A percentile compares a stretch with the other conserved stretches of the same genome.
These are phyloP conservation scores for Rhinella marina DNA, from an alignment of 2,797 vertebrate species.

Conservation along the genomic window DNA sequence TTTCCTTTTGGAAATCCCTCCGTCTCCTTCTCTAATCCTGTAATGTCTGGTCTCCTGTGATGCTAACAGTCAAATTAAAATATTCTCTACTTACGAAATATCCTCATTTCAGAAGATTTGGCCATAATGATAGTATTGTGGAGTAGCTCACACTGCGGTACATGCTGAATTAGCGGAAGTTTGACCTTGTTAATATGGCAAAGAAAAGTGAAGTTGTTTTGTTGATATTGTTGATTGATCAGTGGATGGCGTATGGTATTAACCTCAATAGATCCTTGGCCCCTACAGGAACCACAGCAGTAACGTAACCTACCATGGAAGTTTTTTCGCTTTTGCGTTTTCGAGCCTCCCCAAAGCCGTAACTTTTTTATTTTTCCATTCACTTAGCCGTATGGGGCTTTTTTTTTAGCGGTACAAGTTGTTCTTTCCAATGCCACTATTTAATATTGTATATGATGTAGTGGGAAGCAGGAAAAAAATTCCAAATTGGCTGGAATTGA, in stretches of 20 bases:
- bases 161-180: not conserved
- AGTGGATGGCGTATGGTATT: not conserved
- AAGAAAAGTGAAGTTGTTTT: not conserved
- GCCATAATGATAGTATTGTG: conserved; percentile 23
- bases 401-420: too few relatives aligned
- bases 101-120: conserved; percentile 33
- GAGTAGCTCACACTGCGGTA: not conserved
- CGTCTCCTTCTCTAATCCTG: conserved; percentile 43
- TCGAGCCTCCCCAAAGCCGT: too few relatives aligned
- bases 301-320: too few relatives aligned
- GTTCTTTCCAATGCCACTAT: too few relatives aligned
- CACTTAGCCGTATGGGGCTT: too few relatives aligned
- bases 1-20: conserved; percentile 47
- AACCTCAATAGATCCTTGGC: not conserved
- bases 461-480: too few relatives aligned
- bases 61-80: conserved; percentile 39
- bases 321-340: too few relatives aligned
- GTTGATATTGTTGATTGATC: not conserved
- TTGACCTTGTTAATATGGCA: not conserved
- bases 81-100: conserved; percentile 35
- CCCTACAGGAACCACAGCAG: not conserved
- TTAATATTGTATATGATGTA: too few relatives aligned
- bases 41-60: conserved; percentile 32
- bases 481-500: too few relatives aligned
- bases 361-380: too few relatives aligned